Conservation (phyloP, 2,113 vertebrate genomes). For the Istiophorus platypterus region DNA sequence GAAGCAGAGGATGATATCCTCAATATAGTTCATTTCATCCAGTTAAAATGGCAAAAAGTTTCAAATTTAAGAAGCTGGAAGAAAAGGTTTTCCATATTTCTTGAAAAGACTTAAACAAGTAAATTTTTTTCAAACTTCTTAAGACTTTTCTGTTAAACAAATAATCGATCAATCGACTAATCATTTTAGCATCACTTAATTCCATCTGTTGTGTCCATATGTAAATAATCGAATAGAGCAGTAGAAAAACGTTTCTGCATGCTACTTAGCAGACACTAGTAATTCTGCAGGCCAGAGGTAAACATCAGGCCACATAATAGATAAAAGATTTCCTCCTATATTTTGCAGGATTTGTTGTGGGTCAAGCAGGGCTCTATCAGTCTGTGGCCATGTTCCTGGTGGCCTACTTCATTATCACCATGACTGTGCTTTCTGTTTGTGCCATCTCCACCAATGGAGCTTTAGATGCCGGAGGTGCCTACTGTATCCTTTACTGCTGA, state of each 20-base stretch:
- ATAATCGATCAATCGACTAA: no score
- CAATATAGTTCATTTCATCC: no score
- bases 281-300: neutral
- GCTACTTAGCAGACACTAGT: neutral
- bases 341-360: conserved; percentile 89
- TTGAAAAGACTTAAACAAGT: neutral
- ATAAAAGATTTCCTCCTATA: neutral
- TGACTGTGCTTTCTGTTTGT: conserved; percentile 91
- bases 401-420: conserved; percentile 91
- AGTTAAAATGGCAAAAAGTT: no score
- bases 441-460: conserved; percentile 93
- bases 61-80: neutral
- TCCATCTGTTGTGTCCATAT: neutral
- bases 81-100: neutral
- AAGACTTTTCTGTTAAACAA: no score
- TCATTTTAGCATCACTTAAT: neutral
- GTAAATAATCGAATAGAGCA: neutral
- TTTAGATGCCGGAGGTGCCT: conserved; percentile 91
- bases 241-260: neutral
- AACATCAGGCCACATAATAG: neutral
- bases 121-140: no score
- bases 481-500: conserved; percentile 87
- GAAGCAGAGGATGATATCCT: neutral
- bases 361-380: conserved; percentile 90
- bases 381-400: conserved; percentile 87